Percentiles rank a stretch among this genome's conserved stretches.
Conservation (phyloP, 2,888 invertebrate species). For the Scrobipalpa costella region DNA sequence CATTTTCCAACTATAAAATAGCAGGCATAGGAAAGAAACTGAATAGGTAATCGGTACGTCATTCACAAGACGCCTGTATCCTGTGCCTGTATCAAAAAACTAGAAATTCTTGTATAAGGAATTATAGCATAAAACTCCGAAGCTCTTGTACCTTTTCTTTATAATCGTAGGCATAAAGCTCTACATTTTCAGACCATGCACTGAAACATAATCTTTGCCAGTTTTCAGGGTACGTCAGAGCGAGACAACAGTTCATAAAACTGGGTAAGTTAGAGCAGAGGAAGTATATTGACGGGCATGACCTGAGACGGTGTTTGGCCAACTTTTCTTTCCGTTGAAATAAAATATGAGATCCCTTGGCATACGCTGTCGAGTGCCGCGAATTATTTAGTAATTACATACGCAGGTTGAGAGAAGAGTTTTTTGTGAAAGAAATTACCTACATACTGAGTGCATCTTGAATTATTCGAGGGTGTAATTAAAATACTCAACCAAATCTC, state of each 20-base stretch:
- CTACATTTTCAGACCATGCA: not conserved
- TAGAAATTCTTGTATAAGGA: no score
- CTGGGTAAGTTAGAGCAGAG: constrained; percentile 39
- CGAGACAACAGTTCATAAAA: constrained; percentile 43
- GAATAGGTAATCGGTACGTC: no score
- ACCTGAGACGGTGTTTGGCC: constrained; percentile 54
- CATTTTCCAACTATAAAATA: not conserved
- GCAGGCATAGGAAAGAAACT: not conserved
- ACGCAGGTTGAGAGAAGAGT: not conserved
- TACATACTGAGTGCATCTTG: no score
- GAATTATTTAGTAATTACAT: constrained; percentile 18
- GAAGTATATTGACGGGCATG: constrained; percentile 52
- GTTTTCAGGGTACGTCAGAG: constrained; percentile 55
- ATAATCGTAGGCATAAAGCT: not conserved
- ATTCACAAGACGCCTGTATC: no score
- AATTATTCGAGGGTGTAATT: no score
- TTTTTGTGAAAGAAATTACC: not conserved
- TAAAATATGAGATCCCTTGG: constrained; percentile 59
- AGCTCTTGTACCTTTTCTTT: not conserved
- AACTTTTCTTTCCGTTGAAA: constrained; percentile 69
- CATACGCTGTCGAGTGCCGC: constrained; percentile 9
- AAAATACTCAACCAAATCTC: no score
- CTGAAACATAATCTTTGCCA: constrained; percentile 52
- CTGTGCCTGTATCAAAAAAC: no score
- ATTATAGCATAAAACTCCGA: not conserved